Evolutionary conservation across 1,140 invertebrate genomes (phyloP).

Genomic region (Varroa destructor): DNA sequence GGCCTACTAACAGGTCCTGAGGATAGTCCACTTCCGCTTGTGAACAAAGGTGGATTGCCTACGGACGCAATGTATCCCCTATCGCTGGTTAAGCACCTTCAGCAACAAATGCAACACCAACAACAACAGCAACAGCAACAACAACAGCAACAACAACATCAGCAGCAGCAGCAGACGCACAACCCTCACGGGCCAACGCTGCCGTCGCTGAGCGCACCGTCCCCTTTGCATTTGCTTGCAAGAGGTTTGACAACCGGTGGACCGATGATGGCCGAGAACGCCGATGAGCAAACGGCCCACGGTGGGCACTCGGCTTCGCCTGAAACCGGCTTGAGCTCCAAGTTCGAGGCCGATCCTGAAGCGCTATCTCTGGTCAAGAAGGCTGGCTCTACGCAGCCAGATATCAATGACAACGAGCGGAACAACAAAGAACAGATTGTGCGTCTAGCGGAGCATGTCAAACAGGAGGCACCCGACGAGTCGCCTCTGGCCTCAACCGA

Average conservation of each 20-base stretch:
- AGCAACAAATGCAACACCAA: conserved; percentile 22
- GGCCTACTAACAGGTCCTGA: not conserved
- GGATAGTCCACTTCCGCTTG: conserved; percentile 7
- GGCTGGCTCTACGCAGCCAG: conserved; percentile 23
- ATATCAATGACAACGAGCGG: conserved; percentile 23
- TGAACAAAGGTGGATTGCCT: conserved; percentile 14
- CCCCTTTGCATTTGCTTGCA: not conserved
- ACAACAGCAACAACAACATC: too few species aligned
- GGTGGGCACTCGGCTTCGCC: conserved; percentile 13
- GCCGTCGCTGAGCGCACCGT: too few species aligned
- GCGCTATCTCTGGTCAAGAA: conserved; percentile 28
- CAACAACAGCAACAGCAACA: too few species aligned
- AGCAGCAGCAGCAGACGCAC: too few species aligned
- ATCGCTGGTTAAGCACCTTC: conserved; percentile 12
- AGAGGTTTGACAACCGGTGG: conserved; percentile 2
- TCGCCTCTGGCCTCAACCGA: not conserved
- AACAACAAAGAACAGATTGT: conserved; percentile 22
- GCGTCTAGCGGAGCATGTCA: conserved; percentile 5
- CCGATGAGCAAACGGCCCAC: not conserved
- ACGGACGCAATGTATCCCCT: conserved; percentile 12
- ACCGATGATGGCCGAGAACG: not conserved
- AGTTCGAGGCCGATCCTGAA: conserved; percentile 27
- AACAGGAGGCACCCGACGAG: not conserved
- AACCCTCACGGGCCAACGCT: too few species aligned
- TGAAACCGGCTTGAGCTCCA: conserved; percentile 24